Evolutionary conservation across 2,797 vertebrate genomes (phyloP).

Genomic region (Cuculus canorus): DNA sequence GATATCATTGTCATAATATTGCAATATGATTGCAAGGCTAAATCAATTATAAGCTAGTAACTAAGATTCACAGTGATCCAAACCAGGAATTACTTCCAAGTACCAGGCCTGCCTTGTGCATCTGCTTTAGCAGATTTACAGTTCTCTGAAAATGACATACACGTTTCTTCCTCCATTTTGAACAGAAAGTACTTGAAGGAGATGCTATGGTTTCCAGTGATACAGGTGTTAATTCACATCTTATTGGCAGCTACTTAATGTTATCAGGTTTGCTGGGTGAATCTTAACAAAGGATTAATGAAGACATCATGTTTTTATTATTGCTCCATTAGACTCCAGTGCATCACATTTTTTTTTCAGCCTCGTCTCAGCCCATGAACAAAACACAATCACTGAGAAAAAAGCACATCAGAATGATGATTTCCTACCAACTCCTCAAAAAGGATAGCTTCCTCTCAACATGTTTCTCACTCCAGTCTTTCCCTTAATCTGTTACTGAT

Average conservation of each 20-base stretch:
- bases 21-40: background rate
- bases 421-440: background rate
- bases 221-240: background rate
- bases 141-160: background rate
- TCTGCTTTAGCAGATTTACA: background rate
- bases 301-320: slow-evolving; percentile 17
- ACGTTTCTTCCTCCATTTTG: background rate
- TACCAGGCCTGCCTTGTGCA: background rate
- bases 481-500: background rate
- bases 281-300: slow-evolving; percentile 47
- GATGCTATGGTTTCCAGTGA: background rate
- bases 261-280: slow-evolving; percentile 7
- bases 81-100: background rate
- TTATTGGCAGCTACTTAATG: slow-evolving; percentile 26
- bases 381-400: background rate
- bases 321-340: background rate
- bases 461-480: background rate
- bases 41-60: background rate
- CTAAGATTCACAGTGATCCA: background rate
- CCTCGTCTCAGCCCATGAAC: background rate
- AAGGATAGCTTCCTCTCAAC: background rate
- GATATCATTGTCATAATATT: background rate
- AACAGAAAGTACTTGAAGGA: background rate
- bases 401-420: rapidly evolving
- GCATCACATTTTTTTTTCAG: background rate